A percentile compares a stretch with the other conserved stretches of the same genome.
These are phyloP conservation scores for Lepus townsendii DNA, from an alignment of 2,797 vertebrate species.

Conservation along the genomic window DNA sequence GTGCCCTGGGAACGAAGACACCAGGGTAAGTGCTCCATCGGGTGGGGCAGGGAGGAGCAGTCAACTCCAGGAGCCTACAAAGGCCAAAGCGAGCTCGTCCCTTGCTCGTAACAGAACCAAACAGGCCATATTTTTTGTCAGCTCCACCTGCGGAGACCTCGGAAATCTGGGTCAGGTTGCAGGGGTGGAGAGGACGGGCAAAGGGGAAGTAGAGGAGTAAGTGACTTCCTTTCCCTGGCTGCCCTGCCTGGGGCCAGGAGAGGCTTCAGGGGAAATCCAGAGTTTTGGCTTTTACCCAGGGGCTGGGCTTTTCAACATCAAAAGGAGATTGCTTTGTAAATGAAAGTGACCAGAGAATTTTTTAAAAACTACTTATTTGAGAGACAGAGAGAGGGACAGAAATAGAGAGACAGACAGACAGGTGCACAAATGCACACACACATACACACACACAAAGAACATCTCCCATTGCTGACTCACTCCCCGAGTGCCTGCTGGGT, in stretches of 20 bases:
- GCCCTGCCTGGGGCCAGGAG: no score
- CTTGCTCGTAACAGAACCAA: not conserved
- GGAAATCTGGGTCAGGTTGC: not conserved
- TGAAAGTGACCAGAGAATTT: not conserved
- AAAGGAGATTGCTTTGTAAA: not conserved
- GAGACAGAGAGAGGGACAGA: no score
- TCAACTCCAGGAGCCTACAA: not conserved
- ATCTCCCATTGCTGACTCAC: no score
- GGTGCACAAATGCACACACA: no score
- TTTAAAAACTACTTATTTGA: no score
- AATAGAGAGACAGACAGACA: no score
- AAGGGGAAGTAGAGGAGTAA: not conserved
- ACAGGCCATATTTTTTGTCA: not conserved
- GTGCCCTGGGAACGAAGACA: not conserved
- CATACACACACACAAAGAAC: no score
- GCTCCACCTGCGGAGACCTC: not conserved
- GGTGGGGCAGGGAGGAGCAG: not conserved
- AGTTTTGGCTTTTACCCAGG: not conserved
- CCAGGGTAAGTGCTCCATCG: no score
- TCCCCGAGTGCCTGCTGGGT: no score
- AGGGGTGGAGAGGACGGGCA: no score
- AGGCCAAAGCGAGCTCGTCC: not conserved
- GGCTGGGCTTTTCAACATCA: not conserved
- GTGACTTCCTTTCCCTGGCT: fast-evolving
- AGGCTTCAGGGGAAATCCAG: not conserved